Base-by-base conservation (phyloP, 2,888 invertebrate species). In the Acronicta alni region DNA sequence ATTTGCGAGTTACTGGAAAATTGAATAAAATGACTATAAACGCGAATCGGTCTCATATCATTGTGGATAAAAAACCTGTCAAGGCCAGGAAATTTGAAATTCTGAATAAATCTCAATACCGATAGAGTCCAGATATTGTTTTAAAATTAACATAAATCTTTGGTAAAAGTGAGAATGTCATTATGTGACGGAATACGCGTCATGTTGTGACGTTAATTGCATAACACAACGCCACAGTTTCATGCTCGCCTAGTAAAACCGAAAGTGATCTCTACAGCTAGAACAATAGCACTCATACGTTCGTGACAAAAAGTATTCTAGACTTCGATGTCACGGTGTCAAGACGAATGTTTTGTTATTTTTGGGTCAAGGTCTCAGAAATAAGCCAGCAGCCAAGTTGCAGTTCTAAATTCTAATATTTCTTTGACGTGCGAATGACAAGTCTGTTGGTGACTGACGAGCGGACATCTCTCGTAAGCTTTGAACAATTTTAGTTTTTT, bases 281-380 rank as follows among this genome's bases (percentile, higher is more conserved):
- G 65, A 64, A 77, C 71, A 72, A 75, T 72, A 47, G 67, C 66
- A 47, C 44, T 59, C 47, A 67, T 58, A 67, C 46, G 47, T 39
- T 67, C 46, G 53, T 52, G 64, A 52, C 62, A 77, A 80, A 78
- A 80, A 77, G 57, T 62, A 65, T 74, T 74, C 65, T 71, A 59
- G 47, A 48, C 64, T 67, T 71, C 74, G 65, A 83, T 87, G 89
- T 86, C 85, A 87, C 84, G 77, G 83, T 89, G 89, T 89, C 88
- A 87, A 86, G 87, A 88, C 80, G 80, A 84, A 83, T 87, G 89
- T 84, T 87, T 84, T 83, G 84, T 85, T 88, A 89, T 89, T 90
- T 90, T 90, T 89, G 80, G 91, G 92, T 92, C 92, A 92, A 89
- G 92, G 92, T 75, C 86, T 75, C 48, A 18, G 68, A 68, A 65